Conservation (phyloP, 2,888 invertebrate species). For the Harpalus rufipes region DNA sequence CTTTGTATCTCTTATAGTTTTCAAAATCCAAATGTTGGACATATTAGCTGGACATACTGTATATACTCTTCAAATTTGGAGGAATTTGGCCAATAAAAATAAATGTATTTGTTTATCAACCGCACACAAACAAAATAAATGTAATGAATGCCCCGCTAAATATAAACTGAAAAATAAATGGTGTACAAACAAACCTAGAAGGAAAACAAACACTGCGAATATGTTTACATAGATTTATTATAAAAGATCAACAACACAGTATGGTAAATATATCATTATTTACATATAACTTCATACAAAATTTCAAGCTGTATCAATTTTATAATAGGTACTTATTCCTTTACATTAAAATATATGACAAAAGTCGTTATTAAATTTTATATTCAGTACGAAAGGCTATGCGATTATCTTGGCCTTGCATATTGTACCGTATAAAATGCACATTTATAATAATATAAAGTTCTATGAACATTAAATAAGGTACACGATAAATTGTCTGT, state of each 20-base stretch:
- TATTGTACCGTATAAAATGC: conserved; percentile 46
- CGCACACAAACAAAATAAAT: not conserved
- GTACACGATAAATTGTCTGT: not conserved
- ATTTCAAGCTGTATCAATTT: conserved; percentile 58
- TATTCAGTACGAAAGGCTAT: conserved; percentile 44
- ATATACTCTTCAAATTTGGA: not conserved
- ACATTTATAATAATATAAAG: conserved; percentile 38
- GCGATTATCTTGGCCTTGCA: conserved; percentile 45
- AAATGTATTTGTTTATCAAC: not conserved
- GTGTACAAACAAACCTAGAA: not conserved
- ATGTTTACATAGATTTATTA: conserved; percentile 63
- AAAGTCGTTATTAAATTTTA: conserved; percentile 50
- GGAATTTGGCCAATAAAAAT: not conserved
- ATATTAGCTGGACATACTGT: no score
- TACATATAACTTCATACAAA: conserved; percentile 66
- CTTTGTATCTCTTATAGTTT: no score
- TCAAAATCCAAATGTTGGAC: no score
- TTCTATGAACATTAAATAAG: conserved; percentile 37
- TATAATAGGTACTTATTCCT: conserved; percentile 37
- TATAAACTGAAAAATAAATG: conserved; percentile 29
- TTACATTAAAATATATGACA: conserved; percentile 55
- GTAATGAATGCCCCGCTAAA: not conserved
- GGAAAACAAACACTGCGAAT: not conserved
- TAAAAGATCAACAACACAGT: conserved; percentile 64
- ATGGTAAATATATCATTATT: conserved; percentile 63